phyloP scores from a whole-genome alignment of 1,140 invertebrate genomes.

The Atopsyche davidsoni region DNA sequence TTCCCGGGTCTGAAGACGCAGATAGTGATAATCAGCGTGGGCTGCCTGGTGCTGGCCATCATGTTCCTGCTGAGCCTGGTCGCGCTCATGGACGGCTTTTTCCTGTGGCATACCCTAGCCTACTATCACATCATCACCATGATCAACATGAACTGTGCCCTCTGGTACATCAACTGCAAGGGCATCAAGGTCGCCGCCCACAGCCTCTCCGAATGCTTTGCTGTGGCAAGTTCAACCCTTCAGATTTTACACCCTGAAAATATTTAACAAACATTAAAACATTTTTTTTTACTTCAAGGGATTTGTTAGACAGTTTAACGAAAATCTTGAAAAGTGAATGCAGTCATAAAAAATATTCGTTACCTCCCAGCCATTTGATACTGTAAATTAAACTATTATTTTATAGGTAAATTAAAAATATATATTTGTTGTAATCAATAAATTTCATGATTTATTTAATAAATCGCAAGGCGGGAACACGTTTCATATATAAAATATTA shows the following conservation, averaged over 20 bases:
- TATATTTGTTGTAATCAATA: no score
- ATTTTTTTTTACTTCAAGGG: no score
- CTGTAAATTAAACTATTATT: no score
- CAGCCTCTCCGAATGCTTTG: constrained; percentile 46
- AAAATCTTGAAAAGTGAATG: no score
- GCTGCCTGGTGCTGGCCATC: constrained; percentile 51
- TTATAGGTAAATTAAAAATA: no score
- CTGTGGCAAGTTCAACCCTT: constrained; percentile 34
- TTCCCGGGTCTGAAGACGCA: constrained; percentile 52
- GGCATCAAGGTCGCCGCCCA: constrained; percentile 54
- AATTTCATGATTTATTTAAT: no score
- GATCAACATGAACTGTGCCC: constrained; percentile 59
- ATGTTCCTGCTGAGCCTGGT: constrained; percentile 51
- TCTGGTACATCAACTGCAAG: constrained; percentile 59
- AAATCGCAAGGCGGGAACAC: no score
- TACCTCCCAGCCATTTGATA: no score
- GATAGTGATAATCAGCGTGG: constrained; percentile 52
- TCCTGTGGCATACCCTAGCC: constrained; percentile 52
- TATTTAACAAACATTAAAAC: no score
- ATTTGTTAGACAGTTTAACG: no score
- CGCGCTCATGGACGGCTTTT: constrained; percentile 52
- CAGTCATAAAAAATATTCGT: no score
- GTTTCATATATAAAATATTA: no score
- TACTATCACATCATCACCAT: constrained; percentile 59
- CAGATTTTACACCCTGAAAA: neutral